phyloP scores from a whole-genome alignment of 2,797 vertebrate species.

The Leuciscus waleckii region DNA sequence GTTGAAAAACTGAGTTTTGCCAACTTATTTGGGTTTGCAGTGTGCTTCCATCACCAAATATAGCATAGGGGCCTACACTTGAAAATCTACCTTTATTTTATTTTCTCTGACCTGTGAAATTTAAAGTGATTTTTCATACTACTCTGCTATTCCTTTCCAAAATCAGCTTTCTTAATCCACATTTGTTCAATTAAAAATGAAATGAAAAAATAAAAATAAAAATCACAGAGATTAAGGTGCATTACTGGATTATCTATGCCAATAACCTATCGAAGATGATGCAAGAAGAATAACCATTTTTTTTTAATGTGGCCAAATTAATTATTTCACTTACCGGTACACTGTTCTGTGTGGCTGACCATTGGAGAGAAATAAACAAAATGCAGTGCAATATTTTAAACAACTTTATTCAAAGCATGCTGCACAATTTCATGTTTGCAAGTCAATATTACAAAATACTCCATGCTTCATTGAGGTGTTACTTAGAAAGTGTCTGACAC shows the following conservation, averaged over 20 bases:
- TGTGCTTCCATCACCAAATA: too few species aligned
- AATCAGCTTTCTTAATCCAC: too few species aligned
- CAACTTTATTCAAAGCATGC: conserved; percentile 72
- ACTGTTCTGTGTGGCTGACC: neutral
- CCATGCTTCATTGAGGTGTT: conserved; percentile 77
- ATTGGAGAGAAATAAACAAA: conserved; percentile 56
- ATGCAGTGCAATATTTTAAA: conserved; percentile 23
- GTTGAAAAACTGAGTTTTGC: too few species aligned
- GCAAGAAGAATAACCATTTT: neutral
- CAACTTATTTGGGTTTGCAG: too few species aligned
- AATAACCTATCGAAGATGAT: neutral
- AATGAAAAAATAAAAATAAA: neutral
- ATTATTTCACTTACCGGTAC: neutral
- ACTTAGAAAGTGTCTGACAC: conserved; percentile 78
- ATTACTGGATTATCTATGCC: neutral
- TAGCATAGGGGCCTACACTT: too few species aligned
- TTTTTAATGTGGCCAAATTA: neutral
- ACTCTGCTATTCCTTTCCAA: too few species aligned
- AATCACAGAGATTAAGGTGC: neutral
- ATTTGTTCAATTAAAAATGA: neutral
- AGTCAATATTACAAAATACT: conserved; percentile 73
- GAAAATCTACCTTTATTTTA: too few species aligned
- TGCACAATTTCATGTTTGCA: conserved; percentile 68
- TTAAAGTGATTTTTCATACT: too few species aligned
- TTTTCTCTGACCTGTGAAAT: too few species aligned